A percentile compares a stretch with the other conserved stretches of the same genome.
phyloP scores from a whole-genome alignment of 2,113 vertebrate genomes.

The Anas platyrhynchos region DNA sequence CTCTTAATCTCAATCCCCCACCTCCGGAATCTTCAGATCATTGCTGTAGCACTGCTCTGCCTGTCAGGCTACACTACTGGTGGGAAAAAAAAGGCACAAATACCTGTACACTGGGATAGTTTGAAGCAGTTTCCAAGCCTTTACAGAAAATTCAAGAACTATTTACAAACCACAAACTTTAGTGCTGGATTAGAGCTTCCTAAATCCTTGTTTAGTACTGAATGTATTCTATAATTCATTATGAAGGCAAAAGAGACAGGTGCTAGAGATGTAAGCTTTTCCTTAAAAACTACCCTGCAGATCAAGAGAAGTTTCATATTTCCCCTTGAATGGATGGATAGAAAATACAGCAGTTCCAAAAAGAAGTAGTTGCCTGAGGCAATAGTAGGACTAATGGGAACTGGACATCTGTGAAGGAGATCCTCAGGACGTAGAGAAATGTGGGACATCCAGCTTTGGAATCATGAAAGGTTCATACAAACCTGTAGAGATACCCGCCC shows the following conservation, averaged over 20 bases:
- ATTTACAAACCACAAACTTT: background rate
- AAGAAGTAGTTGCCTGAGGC: background rate
- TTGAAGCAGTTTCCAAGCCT: background rate
- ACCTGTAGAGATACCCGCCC: background rate
- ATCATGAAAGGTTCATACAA: background rate
- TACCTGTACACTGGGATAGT: background rate
- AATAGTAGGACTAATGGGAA: background rate
- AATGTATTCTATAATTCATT: background rate
- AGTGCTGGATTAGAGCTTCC: background rate
- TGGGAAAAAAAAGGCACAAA: background rate
- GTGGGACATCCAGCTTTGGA: background rate
- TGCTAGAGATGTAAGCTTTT: background rate
- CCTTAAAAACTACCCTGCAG: background rate
- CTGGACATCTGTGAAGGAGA: background rate
- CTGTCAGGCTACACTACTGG: background rate
- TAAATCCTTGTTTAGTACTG: background rate
- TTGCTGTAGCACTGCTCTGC: background rate
- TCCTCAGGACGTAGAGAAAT: background rate
- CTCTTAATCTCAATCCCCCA: background rate
- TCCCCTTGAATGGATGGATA: background rate
- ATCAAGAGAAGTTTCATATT: background rate
- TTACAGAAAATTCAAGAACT: background rate
- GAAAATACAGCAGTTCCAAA: background rate
- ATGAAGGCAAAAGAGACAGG: background rate
- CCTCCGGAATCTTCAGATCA: background rate